Base-by-base conservation (phyloP, 1,140 invertebrate genomes). In the Drosophila malerkotliana region DNA sequence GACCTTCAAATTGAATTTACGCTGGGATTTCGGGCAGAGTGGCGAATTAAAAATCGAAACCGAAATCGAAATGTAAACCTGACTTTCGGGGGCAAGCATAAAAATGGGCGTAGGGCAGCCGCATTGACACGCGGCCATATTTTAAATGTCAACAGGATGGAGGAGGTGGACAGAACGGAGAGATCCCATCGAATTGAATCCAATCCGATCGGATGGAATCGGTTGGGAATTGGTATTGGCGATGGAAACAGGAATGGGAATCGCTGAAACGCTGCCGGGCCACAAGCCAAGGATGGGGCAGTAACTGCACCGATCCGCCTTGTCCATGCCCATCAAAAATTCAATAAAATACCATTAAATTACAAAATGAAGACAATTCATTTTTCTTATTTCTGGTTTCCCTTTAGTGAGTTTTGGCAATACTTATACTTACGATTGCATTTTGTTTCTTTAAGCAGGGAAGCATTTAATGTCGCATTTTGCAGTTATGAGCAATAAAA, bases 291-390 rank as follows among this genome's bases (percentile, higher is more conserved):
- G 82, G 82, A 87, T 82, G 77, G 67, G 41, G 41, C 14, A 18
- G 41, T 18, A 44, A 44, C 15, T 47, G 56, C 57, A 52, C 7
- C 44, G 44, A 41, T 34, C 34, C 51, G 71, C 61, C 57, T 76
- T 82, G 82, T 82, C 76, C 71, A 58, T 55, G 72, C 76, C 79
- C 79, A 82, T 85, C 78, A 85, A 75, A 89, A 89, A 89, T 85
- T 82, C 87, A 90, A 85, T 90, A 85, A 90, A 90, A 90, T 90
- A 90, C 81, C 87, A 90, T 90, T 90, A 90, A 85, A 90, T 90
- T 90, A 90, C 76, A 90, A 90, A 90, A 90, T 90, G 87, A 90
- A 90, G 87, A 90, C 87, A 85, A 90, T 88, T 88, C 83, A 79
- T 79, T 87, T 87, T 62, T 59, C 30, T 55, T 56, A 37, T 74